Conservation (phyloP, 2,113 vertebrate genomes). For the Tenrec ecaudatus region DNA sequence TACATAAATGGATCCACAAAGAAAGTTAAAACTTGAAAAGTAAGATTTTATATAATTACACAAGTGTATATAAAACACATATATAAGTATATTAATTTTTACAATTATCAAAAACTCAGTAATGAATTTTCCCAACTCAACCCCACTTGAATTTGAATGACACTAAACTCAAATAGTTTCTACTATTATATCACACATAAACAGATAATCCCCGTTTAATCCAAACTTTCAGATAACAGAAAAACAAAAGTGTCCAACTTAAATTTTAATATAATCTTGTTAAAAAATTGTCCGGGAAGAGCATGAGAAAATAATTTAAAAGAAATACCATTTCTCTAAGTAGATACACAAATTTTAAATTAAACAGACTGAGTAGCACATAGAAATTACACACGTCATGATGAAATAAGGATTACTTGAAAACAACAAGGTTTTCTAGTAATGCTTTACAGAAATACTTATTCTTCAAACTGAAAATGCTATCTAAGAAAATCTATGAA, state of each 20-base stretch:
- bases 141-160: slow-evolving; percentile 47
- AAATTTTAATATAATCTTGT: slow-evolving; percentile 1
- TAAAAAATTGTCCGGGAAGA: not conserved
- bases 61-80: not conserved
- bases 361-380: not conserved
- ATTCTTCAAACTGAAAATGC: not conserved
- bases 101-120: not conserved
- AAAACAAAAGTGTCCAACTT: slow-evolving; percentile 12
- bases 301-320: slow-evolving; percentile 15
- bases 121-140: not conserved
- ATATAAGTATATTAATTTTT: not conserved
- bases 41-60: not conserved
- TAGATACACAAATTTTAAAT: slow-evolving; percentile 19
- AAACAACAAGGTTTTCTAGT: slow-evolving; percentile 16
- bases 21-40: not conserved
- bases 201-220: slow-evolving; percentile 9
- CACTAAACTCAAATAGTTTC: slow-evolving; percentile 14
- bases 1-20: slow-evolving; percentile 23
- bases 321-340: not conserved
- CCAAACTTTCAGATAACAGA: slow-evolving; percentile 3
- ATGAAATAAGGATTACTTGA: slow-evolving; percentile 6
- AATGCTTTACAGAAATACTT: slow-evolving; percentile 4
- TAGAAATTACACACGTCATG: slow-evolving; percentile 27
- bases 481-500: slow-evolving; percentile 33
- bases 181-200: slow-evolving; percentile 43